Base-by-base conservation (phyloP, 2,888 invertebrate genomes). In the Brassicogethes aeneus region DNA sequence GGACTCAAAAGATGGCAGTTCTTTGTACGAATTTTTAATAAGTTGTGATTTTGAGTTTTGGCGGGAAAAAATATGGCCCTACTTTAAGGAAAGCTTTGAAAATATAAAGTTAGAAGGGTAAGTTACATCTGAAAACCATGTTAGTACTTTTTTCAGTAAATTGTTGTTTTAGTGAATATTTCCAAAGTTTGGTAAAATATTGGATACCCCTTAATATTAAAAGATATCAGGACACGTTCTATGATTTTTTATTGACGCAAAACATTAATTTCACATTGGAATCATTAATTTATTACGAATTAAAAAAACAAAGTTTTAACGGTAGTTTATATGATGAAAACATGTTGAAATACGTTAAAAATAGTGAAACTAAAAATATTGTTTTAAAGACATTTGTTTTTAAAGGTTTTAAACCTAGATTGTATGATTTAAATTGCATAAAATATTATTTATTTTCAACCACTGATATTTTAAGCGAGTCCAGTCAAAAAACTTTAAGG, bases 111-210 rank as follows among this genome's bases (percentile, higher is more conserved):
- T 36, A 41, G 52, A 58, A 38, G 52, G 56, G 58, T 57, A 44
- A 52, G 48, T 42, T n/a, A n/a, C n/a, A n/a, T n/a, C n/a, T n/a
- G n/a, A n/a, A n/a, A n/a, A n/a, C n/a, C n/a, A n/a, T n/a, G n/a
- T n/a, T n/a, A n/a, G n/a, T n/a, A n/a, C n/a, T n/a, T n/a, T n/a
- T n/a, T n/a, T n/a, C 23, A 23, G 10, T 7, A 23, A 23, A 23
- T 23, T 23, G 23, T 23, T 32, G 3, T 57, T 57, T 46, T 43
- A 59, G 59, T 5, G 59, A 57, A 42, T 57, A 55, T 47, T 54
- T 47, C 36, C 55, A 59, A 41, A 57, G 57, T 34, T 45, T 57
- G 10, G 16, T 55, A 15, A 59, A 59, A 44, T 57, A 56, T 36
- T 57, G 55, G 55, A 54, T 59, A 36, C 56, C 56, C 7, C 34